A percentile compares a stretch with the other conserved stretches of the same genome.
phyloP scores from a whole-genome alignment of 2,888 invertebrate genomes.

The Litoditis marina region DNA sequence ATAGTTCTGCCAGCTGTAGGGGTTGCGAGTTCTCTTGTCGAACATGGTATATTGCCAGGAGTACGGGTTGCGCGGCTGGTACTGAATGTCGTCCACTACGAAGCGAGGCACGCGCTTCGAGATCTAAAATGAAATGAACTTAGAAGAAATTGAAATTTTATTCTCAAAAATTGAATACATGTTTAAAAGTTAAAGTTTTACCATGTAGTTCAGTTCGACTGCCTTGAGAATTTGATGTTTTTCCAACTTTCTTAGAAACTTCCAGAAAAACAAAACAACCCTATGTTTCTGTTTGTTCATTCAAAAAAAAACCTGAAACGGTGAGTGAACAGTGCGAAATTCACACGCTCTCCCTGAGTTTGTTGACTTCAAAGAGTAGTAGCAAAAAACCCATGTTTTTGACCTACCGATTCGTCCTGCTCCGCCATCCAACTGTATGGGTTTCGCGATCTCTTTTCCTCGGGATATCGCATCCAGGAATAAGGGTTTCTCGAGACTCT shows the following conservation, averaged over 20 bases:
- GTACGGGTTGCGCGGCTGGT: conserved; percentile 18
- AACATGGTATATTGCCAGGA: conserved; percentile 22
- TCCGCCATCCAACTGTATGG: conserved; percentile 19
- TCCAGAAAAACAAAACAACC: no score
- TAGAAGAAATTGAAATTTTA: no score
- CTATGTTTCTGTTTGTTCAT: no score
- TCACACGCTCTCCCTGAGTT: background rate
- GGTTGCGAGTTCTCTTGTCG: conserved; percentile 19
- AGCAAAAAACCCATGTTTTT: background rate
- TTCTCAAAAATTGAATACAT: no score
- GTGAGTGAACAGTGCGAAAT: background rate
- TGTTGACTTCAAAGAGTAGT: background rate
- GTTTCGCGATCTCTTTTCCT: conserved; percentile 15
- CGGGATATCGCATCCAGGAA: conserved; percentile 10
- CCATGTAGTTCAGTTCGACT: background rate
- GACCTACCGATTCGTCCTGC: background rate
- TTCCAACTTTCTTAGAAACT: background rate
- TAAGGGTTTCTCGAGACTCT: conserved; percentile 13
- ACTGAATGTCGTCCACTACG: conserved; percentile 7
- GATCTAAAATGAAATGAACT: no score
- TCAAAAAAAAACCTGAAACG: background rate
- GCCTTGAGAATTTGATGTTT: background rate
- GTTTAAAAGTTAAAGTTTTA: no score
- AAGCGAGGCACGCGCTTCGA: conserved; percentile 11
- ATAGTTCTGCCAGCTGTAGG: conserved; percentile 18